phyloP scores from a whole-genome alignment of 2,113 vertebrate genomes.

The Nothobranchius furzeri region DNA sequence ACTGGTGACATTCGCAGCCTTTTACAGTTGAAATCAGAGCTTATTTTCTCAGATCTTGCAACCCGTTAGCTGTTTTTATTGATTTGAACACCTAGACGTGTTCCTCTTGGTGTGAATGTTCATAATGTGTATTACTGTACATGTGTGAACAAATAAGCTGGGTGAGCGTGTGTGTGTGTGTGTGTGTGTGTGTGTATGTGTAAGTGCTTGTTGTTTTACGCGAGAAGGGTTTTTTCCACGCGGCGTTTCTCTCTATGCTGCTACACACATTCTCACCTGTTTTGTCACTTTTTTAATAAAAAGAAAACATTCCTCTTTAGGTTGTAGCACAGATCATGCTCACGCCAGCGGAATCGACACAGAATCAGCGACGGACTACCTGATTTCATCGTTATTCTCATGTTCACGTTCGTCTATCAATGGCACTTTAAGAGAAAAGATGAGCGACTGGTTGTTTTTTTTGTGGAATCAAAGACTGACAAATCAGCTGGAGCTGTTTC shows the following conservation, averaged over 20 bases:
- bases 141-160: too few relatives aligned
- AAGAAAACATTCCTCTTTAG: conserved; percentile 36
- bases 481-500: conserved; percentile 50
- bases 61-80: conserved; percentile 52
- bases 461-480: conserved; percentile 28
- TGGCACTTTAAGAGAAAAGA: conserved; percentile 43
- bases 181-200: too few relatives aligned
- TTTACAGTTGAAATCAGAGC: conserved; percentile 28
- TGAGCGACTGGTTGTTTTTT: conserved; percentile 11
- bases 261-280: conserved; percentile 6
- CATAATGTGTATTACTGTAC: conserved; percentile 24
- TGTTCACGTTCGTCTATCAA: conserved; percentile 21
- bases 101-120: conserved; percentile 50
- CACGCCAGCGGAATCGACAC: conserved; percentile 18
- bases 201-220: conserved; percentile 45
- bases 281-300: conserved; percentile 6
- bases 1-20: conserved; percentile 32
- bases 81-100: conserved; percentile 41
- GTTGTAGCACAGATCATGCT: conserved; percentile 31
- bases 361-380: conserved; percentile 12
- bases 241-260: conserved; percentile 1
- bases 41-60: conserved; percentile 56
- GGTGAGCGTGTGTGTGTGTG: too few relatives aligned
- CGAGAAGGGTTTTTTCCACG: not conserved
- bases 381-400: conserved; percentile 22